A percentile compares a stretch with the other conserved stretches of the same genome.
Conservation (phyloP, 2,797 vertebrate genomes). For the Orestias chungarensis region DNA sequence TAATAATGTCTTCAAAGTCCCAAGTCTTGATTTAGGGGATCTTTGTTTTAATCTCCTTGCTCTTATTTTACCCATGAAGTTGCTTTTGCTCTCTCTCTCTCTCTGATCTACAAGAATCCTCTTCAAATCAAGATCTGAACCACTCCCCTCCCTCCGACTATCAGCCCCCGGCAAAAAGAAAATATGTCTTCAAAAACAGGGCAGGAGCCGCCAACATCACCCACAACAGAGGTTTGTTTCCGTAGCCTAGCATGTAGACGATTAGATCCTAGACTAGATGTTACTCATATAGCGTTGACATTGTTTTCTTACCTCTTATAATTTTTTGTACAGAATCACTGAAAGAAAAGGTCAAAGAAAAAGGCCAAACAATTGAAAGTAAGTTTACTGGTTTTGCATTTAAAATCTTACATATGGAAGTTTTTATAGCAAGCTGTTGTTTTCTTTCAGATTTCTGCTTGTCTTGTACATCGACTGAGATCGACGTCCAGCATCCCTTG, state of each 20-base stretch:
- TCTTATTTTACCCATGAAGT: not conserved
- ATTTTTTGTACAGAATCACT: slow-evolving; percentile 68
- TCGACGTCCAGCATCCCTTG: slow-evolving; percentile 74
- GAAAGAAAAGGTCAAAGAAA: slow-evolving; percentile 51
- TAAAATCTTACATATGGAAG: not conserved
- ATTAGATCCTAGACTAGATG: no score
- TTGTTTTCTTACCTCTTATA: slow-evolving; percentile 5
- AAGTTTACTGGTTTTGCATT: slow-evolving; percentile 12
- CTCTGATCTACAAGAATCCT: slow-evolving; percentile 33
- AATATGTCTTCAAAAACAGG: slow-evolving; percentile 68
- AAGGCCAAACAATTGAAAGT: slow-evolving; percentile 74
- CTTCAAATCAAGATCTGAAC: slow-evolving; percentile 28
- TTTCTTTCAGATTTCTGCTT: slow-evolving; percentile 79
- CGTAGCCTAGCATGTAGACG: not conserved
- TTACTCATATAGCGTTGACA: not conserved
- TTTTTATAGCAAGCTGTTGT: not conserved
- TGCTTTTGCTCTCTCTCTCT: not conserved
- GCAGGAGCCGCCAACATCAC: not conserved
- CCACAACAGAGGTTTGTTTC: slow-evolving; percentile 65
- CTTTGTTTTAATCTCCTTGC: no score
- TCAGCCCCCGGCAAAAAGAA: slow-evolving; percentile 81
- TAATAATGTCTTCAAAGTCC: no score
- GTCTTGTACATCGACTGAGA: slow-evolving; percentile 72
- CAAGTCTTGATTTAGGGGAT: no score
- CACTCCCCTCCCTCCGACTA: slow-evolving; percentile 69